Evolutionary conservation across 2,113 vertebrate species (phyloP).

Genomic region (Daubentonia madagascariensis): DNA sequence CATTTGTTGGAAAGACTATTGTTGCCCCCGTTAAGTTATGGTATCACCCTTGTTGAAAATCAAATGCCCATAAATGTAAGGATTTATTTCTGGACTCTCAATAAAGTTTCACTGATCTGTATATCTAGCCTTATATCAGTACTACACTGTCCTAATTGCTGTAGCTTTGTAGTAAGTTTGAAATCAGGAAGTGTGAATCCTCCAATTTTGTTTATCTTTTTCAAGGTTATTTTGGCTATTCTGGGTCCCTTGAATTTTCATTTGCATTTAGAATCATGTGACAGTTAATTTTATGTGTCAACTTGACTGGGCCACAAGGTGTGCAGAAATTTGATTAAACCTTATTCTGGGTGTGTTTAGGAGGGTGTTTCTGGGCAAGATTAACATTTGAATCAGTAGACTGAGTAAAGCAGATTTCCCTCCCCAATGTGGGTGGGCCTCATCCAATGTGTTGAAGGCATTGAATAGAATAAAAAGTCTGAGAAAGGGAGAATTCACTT

Average conservation of each 20-base stretch:
- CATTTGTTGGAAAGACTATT: neutral
- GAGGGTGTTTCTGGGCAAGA: neutral
- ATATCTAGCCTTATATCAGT: neutral
- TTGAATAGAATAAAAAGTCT: neutral
- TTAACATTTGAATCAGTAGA: neutral
- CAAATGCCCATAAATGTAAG: neutral
- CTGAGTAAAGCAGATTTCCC: neutral
- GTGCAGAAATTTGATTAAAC: neutral
- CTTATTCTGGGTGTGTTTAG: neutral
- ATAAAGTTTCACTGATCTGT: neutral
- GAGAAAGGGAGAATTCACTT: neutral
- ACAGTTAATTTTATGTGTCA: neutral
- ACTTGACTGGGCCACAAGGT: neutral
- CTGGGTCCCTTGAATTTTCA: neutral
- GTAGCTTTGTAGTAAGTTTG: neutral
- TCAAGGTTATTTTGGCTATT: neutral
- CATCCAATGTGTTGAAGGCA: no score
- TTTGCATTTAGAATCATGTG: neutral
- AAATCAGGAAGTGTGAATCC: no score
- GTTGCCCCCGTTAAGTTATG: neutral
- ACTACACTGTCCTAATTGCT: neutral
- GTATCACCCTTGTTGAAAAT: neutral
- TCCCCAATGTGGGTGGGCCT: neutral
- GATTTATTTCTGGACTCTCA: neutral
- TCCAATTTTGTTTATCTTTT: neutral